phyloP scores from a whole-genome alignment of 2,113 vertebrate genomes.

The Ivindomyrus marchei region DNA sequence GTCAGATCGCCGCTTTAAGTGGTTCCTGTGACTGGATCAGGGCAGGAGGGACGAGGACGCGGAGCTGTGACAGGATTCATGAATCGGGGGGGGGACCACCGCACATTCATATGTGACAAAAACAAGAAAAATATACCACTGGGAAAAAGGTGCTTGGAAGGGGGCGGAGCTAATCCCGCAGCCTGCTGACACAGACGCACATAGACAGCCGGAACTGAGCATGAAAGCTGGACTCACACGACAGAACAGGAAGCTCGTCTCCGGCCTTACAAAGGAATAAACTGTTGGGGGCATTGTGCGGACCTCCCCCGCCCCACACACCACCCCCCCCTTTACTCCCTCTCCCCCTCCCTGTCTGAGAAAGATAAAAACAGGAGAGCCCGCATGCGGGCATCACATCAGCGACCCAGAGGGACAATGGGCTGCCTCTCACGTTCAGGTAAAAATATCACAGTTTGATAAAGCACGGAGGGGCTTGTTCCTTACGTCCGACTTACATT shows the following conservation, averaged over 20 bases:
- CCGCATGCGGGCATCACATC: not conserved
- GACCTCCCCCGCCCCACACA: not conserved
- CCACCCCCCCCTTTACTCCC: not conserved
- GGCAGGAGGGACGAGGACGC: not conserved
- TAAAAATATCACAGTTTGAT: conserved; percentile 8
- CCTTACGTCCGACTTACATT: not conserved
- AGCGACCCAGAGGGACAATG: not conserved
- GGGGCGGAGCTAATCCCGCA: not conserved
- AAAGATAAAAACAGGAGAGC: not conserved
- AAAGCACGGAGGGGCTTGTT: not conserved
- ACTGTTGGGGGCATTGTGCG: not conserved
- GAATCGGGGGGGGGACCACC: not conserved
- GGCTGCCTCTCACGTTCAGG: not conserved
- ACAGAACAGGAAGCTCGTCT: conserved; percentile 14
- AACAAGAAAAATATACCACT: not conserved
- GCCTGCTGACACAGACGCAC: not conserved
- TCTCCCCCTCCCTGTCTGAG: not conserved
- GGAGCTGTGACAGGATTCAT: not conserved
- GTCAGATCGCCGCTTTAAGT: not conserved
- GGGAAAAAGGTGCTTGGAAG: not conserved
- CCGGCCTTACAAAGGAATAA: conserved; percentile 11
- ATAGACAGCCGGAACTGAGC: not conserved
- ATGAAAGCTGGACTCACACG: conserved; percentile 8
- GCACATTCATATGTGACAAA: not conserved
- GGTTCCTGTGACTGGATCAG: not conserved